Percentiles rank a stretch among this genome's conserved stretches.
Evolutionary conservation across 1,140 invertebrate species (phyloP).

Genomic region (Temnothorax nylanderi): DNA sequence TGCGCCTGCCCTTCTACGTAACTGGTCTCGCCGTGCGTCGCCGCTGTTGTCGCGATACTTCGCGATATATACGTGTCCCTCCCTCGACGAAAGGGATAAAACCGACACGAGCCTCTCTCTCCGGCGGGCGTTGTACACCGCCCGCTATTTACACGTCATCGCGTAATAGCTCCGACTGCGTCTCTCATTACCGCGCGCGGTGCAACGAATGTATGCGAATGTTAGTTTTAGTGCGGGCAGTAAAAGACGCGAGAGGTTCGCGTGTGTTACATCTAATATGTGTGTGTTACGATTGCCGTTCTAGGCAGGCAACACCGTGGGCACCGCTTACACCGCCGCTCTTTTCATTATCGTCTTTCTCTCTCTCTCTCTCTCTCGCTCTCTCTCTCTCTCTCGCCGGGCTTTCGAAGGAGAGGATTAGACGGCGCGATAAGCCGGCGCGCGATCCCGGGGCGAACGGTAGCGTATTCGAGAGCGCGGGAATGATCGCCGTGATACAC

Average conservation of each 20-base stretch:
- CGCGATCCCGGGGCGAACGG: slow-evolving; percentile 23
- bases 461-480: not conserved
- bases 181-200: slow-evolving; percentile 57
- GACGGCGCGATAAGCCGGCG: slow-evolving; percentile 58
- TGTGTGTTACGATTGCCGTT: slow-evolving; percentile 43
- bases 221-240: slow-evolving; percentile 64
- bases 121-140: slow-evolving; percentile 46
- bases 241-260: slow-evolving; percentile 61
- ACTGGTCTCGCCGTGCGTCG: not conserved
- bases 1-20: slow-evolving; percentile 41
- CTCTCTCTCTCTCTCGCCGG: not conserved
- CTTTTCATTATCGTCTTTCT: slow-evolving; percentile 54
- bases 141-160: slow-evolving; percentile 70
- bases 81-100: slow-evolving; percentile 55
- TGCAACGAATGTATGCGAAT: slow-evolving; percentile 60
- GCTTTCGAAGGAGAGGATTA: slow-evolving; percentile 45
- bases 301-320: not conserved
- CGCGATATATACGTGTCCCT: slow-evolving; percentile 16
- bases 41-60: not conserved
- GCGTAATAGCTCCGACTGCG: slow-evolving; percentile 60
- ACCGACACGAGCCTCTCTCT: slow-evolving; percentile 49
- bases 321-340: slow-evolving; percentile 15
- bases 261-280: not conserved
- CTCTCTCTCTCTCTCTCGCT: not conserved
- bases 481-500: slow-evolving; percentile 25